Base-by-base conservation (phyloP, 2,113 vertebrate species). In the Melanotaenia duboulayi region DNA sequence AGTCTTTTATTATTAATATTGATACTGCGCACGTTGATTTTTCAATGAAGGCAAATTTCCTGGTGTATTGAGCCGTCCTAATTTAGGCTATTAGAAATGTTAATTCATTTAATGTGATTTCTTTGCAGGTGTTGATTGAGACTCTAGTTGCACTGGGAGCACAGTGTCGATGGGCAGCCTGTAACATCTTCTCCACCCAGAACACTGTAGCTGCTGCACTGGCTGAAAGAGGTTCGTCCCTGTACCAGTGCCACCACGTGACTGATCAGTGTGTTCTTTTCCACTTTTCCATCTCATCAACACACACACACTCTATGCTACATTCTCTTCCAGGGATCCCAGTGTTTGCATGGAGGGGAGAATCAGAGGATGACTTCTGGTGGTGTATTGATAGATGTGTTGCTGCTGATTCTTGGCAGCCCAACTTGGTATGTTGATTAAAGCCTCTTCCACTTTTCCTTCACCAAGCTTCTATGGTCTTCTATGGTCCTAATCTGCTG, bases 351-450 rank as follows among this genome's bases (percentile, higher is more conserved):
- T 99, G 97, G 97, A 97, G 95, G 81, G 97, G 95, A 63, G 97
- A 99, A 35, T 96, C 97, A 0, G 96, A 99, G 86, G 96, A 98
- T 1, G 97, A 99, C 78, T 99, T 98, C 89, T 98, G 97, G 96
- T 99, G 97, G 97, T 99, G 97, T 71, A 98, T 99, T 48, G 96
- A 98, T n/a, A 92, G 91, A 73, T 98, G 97, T 50, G 94, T 97
- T 59, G 94, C 95, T 28, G 94, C 95, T 0, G 95, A 97, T 9
- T 92, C 92, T 11, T 99, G 97, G 97, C 95, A 97, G 82, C 97
- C 97, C 65, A 97, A 98, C 87, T 96, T 99, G 97, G 97, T 99
- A 91, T 28, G 46, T 19, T 1, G 24, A 56, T 20, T 10, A n/a
- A 40, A 35, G 22, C 20, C 51, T 14, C 37, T 35, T 7, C 19